Conservation (phyloP, 2,113 vertebrate species). For the Panthera tigris region DNA sequence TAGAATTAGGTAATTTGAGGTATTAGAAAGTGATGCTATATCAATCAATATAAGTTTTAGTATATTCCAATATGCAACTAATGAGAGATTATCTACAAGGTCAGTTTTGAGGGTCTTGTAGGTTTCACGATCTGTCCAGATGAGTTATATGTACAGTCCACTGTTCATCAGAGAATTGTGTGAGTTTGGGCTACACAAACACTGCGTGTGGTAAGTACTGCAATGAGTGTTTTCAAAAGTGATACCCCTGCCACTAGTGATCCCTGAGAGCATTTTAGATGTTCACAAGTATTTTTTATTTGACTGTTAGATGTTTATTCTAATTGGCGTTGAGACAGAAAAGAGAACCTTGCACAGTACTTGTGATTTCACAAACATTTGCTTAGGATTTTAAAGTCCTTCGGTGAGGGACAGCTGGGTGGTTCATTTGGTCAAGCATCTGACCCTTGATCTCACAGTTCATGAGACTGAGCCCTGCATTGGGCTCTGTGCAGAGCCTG, state of each 20-base stretch:
- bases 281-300: constrained; percentile 35
- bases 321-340: background rate
- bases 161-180: background rate
- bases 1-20: background rate
- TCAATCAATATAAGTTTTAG: background rate
- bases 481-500: background rate
- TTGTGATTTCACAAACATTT: background rate
- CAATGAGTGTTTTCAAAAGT: background rate
- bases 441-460: background rate
- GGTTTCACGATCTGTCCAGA: background rate
- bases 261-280: background rate
- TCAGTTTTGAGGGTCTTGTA: background rate
- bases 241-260: background rate
- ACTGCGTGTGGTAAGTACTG: background rate
- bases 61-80: background rate
- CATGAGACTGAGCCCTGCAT: background rate
- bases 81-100: background rate
- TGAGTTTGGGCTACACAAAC: background rate
- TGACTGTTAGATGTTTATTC: background rate
- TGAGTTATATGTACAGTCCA: background rate
- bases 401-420: background rate
- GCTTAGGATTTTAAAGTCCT: constrained; percentile 26
- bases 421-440: background rate
- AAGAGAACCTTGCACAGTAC: background rate
- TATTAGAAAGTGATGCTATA: background rate